A percentile compares a stretch with the other conserved stretches of the same genome.
phyloP scores from a whole-genome alignment of 1,140 invertebrate species.

The Doryteuthis pealeii region DNA sequence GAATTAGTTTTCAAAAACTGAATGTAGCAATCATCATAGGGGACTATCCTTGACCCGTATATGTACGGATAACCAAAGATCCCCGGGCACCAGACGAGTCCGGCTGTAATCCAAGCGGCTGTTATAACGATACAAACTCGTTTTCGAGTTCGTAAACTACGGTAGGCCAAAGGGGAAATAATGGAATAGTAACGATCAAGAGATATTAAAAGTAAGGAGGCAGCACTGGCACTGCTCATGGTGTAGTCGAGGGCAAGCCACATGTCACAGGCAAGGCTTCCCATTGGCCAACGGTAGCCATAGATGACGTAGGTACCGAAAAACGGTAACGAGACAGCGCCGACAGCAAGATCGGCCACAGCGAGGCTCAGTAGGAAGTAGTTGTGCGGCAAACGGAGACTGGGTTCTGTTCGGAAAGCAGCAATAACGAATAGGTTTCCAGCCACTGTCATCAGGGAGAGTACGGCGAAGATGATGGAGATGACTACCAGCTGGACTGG shows the following conservation, averaged over 20 bases:
- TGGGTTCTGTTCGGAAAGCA: constrained; percentile 89
- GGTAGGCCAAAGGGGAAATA: constrained; percentile 91
- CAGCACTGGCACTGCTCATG: constrained; percentile 60
- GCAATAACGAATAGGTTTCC: constrained; percentile 97
- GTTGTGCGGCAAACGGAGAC: constrained; percentile 96
- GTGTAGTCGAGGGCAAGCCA: constrained; percentile 80
- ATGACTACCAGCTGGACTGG: constrained; percentile 44
- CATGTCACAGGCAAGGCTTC: constrained; percentile 52
- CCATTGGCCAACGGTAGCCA: constrained; percentile 55
- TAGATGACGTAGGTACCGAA: constrained; percentile 56
- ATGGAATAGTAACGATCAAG: constrained; percentile 88
- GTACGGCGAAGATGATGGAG: constrained; percentile 43
- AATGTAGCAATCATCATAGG: constrained; percentile 89
- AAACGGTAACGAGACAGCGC: constrained; percentile 57
- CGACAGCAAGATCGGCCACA: constrained; percentile 56
- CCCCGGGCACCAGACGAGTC: too few species aligned
- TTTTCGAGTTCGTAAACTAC: constrained; percentile 89
- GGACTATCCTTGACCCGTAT: constrained; percentile 60
- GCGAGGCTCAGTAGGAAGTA: constrained; percentile 80
- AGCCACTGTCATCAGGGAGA: constrained; percentile 48
- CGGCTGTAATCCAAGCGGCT: constrained; percentile 46
- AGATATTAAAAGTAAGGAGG: constrained; percentile 66
- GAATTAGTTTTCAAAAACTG: constrained; percentile 98
- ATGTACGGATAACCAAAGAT: too few species aligned
- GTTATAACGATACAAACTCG: constrained; percentile 92